A percentile compares a stretch with the other conserved stretches of the same genome.
Conservation (phyloP, 2,888 invertebrate species). For the Ichneumoninae sp. region DNA sequence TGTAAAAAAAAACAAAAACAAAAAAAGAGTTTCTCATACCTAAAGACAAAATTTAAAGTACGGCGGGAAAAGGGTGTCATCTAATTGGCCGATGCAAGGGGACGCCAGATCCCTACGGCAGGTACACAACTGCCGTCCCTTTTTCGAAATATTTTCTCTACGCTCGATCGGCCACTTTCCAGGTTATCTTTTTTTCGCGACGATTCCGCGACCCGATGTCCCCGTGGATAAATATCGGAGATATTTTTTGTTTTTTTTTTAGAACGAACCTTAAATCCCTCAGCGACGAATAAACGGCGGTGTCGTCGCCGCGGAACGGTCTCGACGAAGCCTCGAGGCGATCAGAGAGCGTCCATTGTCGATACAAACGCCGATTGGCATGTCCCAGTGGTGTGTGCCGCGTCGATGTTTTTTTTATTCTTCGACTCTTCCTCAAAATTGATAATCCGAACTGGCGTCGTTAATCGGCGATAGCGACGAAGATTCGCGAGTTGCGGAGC, state of each 20-base stretch:
- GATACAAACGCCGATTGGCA: slow-evolving; percentile 69
- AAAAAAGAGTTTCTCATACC: slow-evolving; percentile 66
- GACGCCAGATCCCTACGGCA: slow-evolving; percentile 44
- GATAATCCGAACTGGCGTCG: neutral
- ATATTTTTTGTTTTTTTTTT: neutral
- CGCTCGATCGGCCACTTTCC: neutral
- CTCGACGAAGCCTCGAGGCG: slow-evolving; percentile 57
- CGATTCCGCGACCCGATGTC: neutral
- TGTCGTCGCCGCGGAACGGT: slow-evolving; percentile 67
- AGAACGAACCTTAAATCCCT: slow-evolving; percentile 69
- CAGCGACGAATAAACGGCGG: slow-evolving; percentile 51
- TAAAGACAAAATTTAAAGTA: slow-evolving; percentile 74
- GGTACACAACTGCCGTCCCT: neutral
- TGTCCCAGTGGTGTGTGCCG: slow-evolving; percentile 51
- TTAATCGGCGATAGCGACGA: neutral
- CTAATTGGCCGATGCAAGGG: slow-evolving; percentile 73
- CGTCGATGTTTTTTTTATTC: slow-evolving; percentile 24
- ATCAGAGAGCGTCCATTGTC: slow-evolving; percentile 67
- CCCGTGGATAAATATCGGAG: neutral
- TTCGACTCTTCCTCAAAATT: neutral
- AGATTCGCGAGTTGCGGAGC: neutral
- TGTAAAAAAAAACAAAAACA: slow-evolving; percentile 12
- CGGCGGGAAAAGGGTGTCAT: slow-evolving; percentile 80
- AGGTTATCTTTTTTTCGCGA: neutral
- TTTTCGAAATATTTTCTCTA: slow-evolving; percentile 2